These are phyloP conservation scores for Siderastrea siderea DNA, from an alignment of 92 coral and sea anemone genomes.

Conservation along the genomic window DNA sequence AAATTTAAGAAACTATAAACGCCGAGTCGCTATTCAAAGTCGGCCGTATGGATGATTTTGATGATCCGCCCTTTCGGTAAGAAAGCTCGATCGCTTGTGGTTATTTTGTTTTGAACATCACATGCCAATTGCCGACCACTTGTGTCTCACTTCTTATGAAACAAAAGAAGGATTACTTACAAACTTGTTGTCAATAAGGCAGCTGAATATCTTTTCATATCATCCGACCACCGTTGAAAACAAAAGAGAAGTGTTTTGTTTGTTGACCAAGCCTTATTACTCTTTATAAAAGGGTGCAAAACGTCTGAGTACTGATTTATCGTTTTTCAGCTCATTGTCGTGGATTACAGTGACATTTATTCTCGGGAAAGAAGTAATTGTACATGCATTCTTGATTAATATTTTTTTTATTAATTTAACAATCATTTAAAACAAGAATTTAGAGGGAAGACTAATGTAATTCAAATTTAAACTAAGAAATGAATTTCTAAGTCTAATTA, in stretches of 20 bases:
- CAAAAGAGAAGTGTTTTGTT: constrained; percentile 17
- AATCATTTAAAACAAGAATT: background rate
- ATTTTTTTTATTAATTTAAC: background rate
- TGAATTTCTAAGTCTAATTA: constrained; percentile 7
- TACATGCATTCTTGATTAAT: background rate
- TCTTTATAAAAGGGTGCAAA: background rate
- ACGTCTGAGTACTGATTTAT: background rate
- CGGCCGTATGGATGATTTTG: background rate
- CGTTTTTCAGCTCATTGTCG: background rate
- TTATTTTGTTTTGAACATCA: background rate
- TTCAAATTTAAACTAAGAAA: background rate
- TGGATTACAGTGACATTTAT: background rate
- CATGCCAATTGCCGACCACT: background rate
- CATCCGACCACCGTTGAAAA: constrained; percentile 6
- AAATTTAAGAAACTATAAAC: background rate
- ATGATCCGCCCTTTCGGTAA: background rate
- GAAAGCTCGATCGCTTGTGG: background rate
- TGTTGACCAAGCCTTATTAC: background rate
- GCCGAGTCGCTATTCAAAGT: background rate
- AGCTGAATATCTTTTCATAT: constrained; percentile 18
- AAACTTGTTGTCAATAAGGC: constrained; percentile 16
- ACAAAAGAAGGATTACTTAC: constrained; percentile 16
- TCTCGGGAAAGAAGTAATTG: background rate
- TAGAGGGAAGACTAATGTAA: background rate
- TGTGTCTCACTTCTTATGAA: background rate